Base-by-base conservation (phyloP, 1,140 invertebrate genomes). In the Megalopta genalis region DNA sequence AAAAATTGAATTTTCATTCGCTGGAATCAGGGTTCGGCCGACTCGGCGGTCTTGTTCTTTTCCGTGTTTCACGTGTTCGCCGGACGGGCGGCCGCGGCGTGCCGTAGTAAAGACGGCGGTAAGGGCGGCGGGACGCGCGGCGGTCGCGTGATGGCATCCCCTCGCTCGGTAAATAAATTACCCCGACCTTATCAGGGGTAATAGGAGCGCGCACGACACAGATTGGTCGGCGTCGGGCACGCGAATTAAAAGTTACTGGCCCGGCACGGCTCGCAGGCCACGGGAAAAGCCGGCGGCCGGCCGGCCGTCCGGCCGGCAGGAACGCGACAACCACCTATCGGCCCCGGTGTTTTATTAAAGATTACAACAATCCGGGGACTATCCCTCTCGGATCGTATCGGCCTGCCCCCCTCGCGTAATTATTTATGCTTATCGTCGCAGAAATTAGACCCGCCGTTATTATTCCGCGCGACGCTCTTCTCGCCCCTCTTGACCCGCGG, bases 171-270 rank as follows among this genome's bases (percentile, higher is more conserved):
- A 93, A 93, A 93, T 93, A 93, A 93, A 93, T 93, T 93, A 91
- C 90, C 90, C 87, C 88, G 88, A 90, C 86, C 71, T 93, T 93
- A 92, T 92, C 90, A 88, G 89, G 86, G 91, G 90, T 92, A 92
- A 92, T 91, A 93, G 90, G 89, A 90, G 87, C 88, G 91, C 90
- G 89, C 91, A 90, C 88, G 90, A 92, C 91, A 92, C 90, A 91
- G 91, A 93, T 92, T 93, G 91, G 89, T 90, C 86, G 88, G 88
- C 89, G 85, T 86, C 87, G 89, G 86, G 89, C 91, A 92, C 91
- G 92, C 91, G 91, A 92, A 93, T 92, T 91, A 92, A 92, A 92
- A 92, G 89, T 93, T 91, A 92, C 87, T 85, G 77, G 77, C 68
- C 67, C 32, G 63, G n/a, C 37, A 32, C n/a, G 39, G 37, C 32